A percentile compares a stretch with the other conserved stretches of the same genome.
Evolutionary conservation across 1,140 invertebrate genomes (phyloP).

Genomic region (Venustaconcha ellipsiformis): DNA sequence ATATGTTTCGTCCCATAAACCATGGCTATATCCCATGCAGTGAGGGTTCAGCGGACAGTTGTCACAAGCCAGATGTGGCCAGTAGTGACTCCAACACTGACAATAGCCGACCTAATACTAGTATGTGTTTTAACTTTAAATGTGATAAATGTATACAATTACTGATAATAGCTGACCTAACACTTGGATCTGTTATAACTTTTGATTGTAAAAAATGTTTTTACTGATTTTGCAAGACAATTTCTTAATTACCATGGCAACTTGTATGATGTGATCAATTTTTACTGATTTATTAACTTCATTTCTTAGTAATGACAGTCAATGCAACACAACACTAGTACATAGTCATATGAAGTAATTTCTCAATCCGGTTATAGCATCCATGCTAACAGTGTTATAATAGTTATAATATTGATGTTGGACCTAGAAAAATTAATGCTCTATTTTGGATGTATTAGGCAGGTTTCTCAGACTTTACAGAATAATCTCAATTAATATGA

Average conservation of each 20-base stretch:
- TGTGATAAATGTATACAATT: neutral
- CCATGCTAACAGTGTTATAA: too few species aligned
- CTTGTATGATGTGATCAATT: neutral
- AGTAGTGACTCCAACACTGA: constrained; percentile 65
- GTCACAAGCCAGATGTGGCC: constrained; percentile 60
- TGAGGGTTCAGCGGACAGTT: constrained; percentile 66
- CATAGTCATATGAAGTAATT: too few species aligned
- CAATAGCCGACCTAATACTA: constrained; percentile 62
- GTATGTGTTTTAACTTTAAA: constrained; percentile 32
- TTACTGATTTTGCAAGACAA: neutral
- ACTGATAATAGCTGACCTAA: neutral
- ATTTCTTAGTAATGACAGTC: neutral
- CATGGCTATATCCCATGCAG: constrained; percentile 56
- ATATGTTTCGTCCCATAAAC: constrained; percentile 62
- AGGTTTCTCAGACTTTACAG: too few species aligned
- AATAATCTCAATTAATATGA: too few species aligned
- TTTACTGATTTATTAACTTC: neutral
- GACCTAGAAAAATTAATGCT: too few species aligned
- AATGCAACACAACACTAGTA: neutral
- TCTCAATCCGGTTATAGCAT: too few species aligned
- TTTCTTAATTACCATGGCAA: neutral
- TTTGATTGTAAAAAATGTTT: too few species aligned
- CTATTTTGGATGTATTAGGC: too few species aligned
- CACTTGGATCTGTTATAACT: too few species aligned
- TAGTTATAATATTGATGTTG: too few species aligned